Conservation (phyloP, 2,797 vertebrate genomes). For the Pseudochromis fuscus region DNA sequence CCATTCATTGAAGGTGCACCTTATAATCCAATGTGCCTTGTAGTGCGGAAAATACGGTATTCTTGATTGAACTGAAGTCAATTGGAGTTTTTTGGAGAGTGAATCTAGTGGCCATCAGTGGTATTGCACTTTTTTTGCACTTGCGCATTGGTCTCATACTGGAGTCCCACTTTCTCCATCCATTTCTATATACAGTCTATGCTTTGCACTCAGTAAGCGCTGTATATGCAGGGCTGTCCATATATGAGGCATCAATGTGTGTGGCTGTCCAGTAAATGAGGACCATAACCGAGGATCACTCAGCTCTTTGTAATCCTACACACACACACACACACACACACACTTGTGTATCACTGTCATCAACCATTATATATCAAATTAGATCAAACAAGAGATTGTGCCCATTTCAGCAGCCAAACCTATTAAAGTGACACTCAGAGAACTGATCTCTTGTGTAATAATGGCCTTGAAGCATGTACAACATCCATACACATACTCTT, state of each 20-base stretch:
- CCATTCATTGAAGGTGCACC: no score
- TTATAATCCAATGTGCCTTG: no score
- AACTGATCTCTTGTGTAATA: conserved; percentile 53
- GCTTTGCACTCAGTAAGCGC: no score
- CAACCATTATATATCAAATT: conserved; percentile 73
- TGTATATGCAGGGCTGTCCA: no score
- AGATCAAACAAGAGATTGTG: conserved; percentile 47
- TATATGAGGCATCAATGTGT: neutral
- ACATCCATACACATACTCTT: conserved; percentile 10
- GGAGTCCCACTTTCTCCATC: no score
- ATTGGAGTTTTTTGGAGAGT: no score
- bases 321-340: conserved; percentile 19
- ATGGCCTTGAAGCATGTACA: conserved; percentile 36
- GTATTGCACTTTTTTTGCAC: no score
- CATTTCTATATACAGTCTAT: no score
- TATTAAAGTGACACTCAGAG: conserved; percentile 43
- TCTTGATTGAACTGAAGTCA: no score
- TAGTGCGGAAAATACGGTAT: no score
- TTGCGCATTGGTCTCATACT: no score
- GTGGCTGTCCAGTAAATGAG: conserved; percentile 27
- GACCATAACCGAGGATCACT: conserved; percentile 13
- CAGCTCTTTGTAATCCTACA: neutral
- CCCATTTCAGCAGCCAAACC: conserved; percentile 33
- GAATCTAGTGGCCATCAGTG: no score
- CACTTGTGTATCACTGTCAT: conserved; percentile 61